These are phyloP conservation scores for Hyposoter dolosus DNA, from an alignment of 2,888 invertebrate species.

Conservation along the genomic window DNA sequence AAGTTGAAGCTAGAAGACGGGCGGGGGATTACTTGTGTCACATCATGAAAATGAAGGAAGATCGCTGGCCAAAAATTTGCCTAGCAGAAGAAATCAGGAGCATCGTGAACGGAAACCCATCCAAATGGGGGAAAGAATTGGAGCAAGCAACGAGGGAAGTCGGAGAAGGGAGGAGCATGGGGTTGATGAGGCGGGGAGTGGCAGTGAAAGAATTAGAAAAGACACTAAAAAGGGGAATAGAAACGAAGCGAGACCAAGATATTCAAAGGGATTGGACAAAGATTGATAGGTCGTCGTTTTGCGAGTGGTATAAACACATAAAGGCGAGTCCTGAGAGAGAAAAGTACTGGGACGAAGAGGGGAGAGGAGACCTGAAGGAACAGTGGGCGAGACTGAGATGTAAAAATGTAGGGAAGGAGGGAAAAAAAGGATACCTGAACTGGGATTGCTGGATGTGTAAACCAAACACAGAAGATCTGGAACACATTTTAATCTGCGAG, in stretches of 20 bases:
- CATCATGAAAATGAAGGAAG: too few species aligned
- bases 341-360: background rate
- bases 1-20: conserved; percentile 6
- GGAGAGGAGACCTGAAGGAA: conserved; percentile 15
- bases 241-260: conserved; percentile 22
- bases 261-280: conserved; percentile 20
- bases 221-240: background rate
- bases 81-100: background rate
- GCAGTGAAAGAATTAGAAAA: background rate
- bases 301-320: background rate
- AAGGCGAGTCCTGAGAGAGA: conserved; percentile 3
- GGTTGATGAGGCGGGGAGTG: too few species aligned
- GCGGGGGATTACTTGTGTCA: background rate
- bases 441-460: too few species aligned
- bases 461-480: too few species aligned
- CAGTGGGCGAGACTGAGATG: conserved; percentile 33
- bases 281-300: conserved; percentile 13
- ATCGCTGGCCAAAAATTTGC: background rate
- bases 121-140: background rate
- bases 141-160: too few species aligned
- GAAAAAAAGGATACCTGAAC: too few species aligned
- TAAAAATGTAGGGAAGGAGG: too few species aligned
- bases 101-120: background rate
- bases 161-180: background rate
- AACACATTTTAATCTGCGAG: too few species aligned